Evolutionary conservation across 2,113 vertebrate species (phyloP).

Genomic region (Podocnemis expansa): DNA sequence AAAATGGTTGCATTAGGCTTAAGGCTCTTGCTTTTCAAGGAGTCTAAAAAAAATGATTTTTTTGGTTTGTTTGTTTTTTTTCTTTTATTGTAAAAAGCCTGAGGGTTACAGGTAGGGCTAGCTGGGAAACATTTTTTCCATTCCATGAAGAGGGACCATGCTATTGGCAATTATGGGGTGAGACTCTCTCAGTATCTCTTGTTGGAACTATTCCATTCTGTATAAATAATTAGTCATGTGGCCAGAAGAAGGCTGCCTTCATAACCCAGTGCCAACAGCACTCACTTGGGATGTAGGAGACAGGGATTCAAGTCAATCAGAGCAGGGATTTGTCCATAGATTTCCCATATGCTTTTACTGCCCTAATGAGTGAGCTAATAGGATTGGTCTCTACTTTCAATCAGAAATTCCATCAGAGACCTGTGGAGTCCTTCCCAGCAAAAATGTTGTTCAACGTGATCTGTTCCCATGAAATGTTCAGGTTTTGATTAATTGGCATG

Average conservation of each 20-base stretch:
- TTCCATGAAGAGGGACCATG: no score
- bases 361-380: not conserved
- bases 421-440: not conserved
- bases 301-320: not conserved
- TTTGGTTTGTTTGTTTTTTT: no score
- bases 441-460: not conserved
- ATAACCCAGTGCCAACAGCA: not conserved
- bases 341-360: not conserved
- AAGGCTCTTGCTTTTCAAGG: not conserved
- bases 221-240: not conserved
- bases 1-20: not conserved
- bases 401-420: not conserved
- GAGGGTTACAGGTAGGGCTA: not conserved
- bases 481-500: not conserved
- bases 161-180: not conserved
- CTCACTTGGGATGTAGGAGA: not conserved
- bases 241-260: not conserved
- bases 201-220: not conserved
- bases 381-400: not conserved
- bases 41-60: conserved; percentile 13
- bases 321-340: not conserved
- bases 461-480: not conserved
- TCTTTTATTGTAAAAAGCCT: not conserved
- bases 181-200: not conserved
- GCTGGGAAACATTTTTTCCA: no score